These are phyloP conservation scores for Caenorhabditis elegans DNA, from an alignment of 1,140 invertebrate genomes.

Conservation along the genomic window DNA sequence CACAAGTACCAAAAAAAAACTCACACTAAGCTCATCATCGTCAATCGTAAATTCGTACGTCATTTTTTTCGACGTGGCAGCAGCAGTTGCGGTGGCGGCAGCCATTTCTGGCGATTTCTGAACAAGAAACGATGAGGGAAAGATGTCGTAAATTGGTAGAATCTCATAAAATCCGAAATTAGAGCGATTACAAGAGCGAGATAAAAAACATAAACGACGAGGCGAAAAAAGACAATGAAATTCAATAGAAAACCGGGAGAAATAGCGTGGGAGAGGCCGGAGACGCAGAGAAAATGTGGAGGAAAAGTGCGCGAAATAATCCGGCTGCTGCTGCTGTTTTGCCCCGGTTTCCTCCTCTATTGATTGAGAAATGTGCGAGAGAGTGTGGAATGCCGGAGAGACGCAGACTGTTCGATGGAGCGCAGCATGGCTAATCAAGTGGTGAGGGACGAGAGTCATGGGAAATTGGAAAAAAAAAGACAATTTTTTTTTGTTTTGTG, in stretches of 20 bases:
- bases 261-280: background rate
- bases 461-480: background rate
- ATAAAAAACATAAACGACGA: background rate
- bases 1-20: background rate
- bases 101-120: background rate
- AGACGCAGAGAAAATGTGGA: background rate
- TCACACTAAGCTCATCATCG: background rate
- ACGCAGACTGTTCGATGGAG: background rate
- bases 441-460: background rate
- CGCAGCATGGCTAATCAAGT: background rate
- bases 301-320: slow-evolving; percentile 27
- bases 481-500: no score
- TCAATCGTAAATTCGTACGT: background rate
- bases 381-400: background rate
- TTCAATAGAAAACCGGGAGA: background rate
- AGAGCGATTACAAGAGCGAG: slow-evolving; percentile 2
- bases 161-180: slow-evolving; percentile 31
- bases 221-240: background rate
- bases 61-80: background rate
- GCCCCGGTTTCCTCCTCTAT: background rate
- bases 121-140: background rate
- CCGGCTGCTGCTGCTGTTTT: background rate
- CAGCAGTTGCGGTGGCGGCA: background rate
- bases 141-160: background rate
- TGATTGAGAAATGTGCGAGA: background rate